phyloP scores from a whole-genome alignment of 2,888 invertebrate species.

The Acleris cristana region DNA sequence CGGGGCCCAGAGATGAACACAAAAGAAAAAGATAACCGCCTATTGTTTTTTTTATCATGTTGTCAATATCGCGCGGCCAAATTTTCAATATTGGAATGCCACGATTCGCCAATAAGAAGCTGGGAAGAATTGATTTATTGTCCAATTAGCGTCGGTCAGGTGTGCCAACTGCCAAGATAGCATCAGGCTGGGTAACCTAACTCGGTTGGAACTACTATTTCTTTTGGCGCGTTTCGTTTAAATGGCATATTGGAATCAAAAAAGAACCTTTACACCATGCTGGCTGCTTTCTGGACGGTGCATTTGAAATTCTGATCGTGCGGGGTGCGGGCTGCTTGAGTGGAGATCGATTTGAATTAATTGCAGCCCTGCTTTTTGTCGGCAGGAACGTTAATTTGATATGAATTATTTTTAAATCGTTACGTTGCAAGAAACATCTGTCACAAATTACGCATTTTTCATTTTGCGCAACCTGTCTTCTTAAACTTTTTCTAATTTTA shows the following conservation, averaged over 20 bases:
- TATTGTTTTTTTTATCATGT: conserved; percentile 83
- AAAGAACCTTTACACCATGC: conserved; percentile 81
- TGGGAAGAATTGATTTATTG: conserved; percentile 84
- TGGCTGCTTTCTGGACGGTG: conserved; percentile 71
- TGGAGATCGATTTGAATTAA: conserved; percentile 82
- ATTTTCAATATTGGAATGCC: conserved; percentile 84
- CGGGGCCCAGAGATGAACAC: conserved; percentile 79
- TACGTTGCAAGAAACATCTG: conserved; percentile 39
- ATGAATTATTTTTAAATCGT: conserved; percentile 57
- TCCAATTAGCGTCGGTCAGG: conserved; percentile 85
- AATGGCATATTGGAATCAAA: conserved; percentile 82
- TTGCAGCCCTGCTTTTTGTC: conserved; percentile 68
- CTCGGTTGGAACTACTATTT: conserved; percentile 76
- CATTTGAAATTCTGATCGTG: conserved; percentile 82
- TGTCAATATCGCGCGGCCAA: conserved; percentile 84
- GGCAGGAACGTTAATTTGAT: conserved; percentile 75
- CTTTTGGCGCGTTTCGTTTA: conserved; percentile 79
- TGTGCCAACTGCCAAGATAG: conserved; percentile 84
- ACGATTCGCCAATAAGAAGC: conserved; percentile 84
- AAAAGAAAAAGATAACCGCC: conserved; percentile 81
- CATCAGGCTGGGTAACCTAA: conserved; percentile 82
- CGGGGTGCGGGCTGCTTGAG: conserved; percentile 70
- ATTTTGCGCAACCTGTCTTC: background rate
- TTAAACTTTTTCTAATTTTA: too few species aligned
- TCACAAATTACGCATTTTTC: conserved; percentile 20